phyloP scores from a whole-genome alignment of 2,797 vertebrate species.

The Pogoniulus pusillus region DNA sequence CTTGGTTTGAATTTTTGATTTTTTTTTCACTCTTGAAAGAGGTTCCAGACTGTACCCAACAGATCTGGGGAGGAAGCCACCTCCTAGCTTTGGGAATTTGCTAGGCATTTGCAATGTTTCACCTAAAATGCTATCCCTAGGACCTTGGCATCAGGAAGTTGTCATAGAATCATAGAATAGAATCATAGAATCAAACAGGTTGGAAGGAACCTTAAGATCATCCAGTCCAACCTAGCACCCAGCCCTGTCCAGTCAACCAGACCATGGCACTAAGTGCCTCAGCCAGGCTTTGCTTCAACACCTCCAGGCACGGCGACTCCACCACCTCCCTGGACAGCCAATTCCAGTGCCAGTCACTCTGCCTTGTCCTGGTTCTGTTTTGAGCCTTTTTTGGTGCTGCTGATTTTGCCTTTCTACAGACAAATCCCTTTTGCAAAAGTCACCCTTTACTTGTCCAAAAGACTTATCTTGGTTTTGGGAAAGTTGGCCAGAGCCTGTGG shows the following conservation, averaged over 20 bases:
- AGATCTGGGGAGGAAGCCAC: background rate
- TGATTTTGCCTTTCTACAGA: background rate
- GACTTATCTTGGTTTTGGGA: rapidly evolving
- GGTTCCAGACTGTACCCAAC: rapidly evolving
- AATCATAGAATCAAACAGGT: too few relatives aligned
- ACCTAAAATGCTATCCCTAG: background rate
- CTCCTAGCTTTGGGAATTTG: background rate
- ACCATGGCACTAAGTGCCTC: too few relatives aligned
- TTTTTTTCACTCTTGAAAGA: background rate
- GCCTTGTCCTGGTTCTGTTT: background rate
- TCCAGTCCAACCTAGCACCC: too few relatives aligned
- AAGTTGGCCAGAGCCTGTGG: background rate
- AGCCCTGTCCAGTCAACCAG: too few relatives aligned
- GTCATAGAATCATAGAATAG: too few relatives aligned
- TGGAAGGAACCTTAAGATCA: too few relatives aligned
- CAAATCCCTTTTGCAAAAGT: background rate
- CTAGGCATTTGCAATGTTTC: background rate
- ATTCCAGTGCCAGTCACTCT: too few relatives aligned
- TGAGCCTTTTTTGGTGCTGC: background rate
- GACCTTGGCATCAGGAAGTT: background rate
- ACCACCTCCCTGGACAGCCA: too few relatives aligned
- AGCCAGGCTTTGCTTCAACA: too few relatives aligned
- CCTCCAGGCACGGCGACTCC: too few relatives aligned
- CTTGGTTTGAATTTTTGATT: background rate
- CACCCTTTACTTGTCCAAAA: rapidly evolving